phyloP scores from a whole-genome alignment of 2,888 invertebrate species.

The Penaeus monodon region DNA sequence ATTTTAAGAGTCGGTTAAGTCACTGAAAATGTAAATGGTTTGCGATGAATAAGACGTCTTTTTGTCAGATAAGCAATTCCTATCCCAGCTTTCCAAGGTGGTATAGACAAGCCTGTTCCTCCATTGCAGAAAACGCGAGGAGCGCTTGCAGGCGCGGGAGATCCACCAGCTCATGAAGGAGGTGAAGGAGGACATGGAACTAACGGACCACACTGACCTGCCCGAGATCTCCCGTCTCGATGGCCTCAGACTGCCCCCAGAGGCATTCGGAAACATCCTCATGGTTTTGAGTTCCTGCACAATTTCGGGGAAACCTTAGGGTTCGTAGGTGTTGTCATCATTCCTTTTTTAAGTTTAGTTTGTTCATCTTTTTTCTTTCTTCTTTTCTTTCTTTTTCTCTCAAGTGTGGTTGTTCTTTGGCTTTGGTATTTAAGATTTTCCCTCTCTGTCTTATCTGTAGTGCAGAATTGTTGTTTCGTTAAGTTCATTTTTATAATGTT shows the following conservation, averaged over 20 bases:
- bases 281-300: conserved; percentile 97
- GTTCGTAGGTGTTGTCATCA: conserved; percentile 77
- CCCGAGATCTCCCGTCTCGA: conserved; percentile 80
- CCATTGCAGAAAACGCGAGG: conserved; percentile 48
- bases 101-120: not conserved
- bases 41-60: too few species aligned
- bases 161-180: conserved; percentile 62
- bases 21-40: too few species aligned
- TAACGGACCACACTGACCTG: conserved; percentile 68
- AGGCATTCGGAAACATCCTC: conserved; percentile 90
- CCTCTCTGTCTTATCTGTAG: too few species aligned
- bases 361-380: too few species aligned
- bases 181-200: conserved; percentile 65
- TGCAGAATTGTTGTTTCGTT: too few species aligned
- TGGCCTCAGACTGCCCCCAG: conserved; percentile 84
- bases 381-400: too few species aligned
- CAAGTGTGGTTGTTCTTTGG: too few species aligned
- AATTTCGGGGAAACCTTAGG: conserved; percentile 96
- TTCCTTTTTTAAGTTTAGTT: not conserved
- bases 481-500: too few species aligned
- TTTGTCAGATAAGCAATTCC: too few species aligned
- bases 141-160: conserved; percentile 58
- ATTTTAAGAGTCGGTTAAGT: too few species aligned
- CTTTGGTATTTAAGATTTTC: too few species aligned
- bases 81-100: too few species aligned